Evolutionary conservation across 2,888 invertebrate species (phyloP), one percentile per base, ranked within the genome.

Genomic region (Cremastinae sp.): DNA sequence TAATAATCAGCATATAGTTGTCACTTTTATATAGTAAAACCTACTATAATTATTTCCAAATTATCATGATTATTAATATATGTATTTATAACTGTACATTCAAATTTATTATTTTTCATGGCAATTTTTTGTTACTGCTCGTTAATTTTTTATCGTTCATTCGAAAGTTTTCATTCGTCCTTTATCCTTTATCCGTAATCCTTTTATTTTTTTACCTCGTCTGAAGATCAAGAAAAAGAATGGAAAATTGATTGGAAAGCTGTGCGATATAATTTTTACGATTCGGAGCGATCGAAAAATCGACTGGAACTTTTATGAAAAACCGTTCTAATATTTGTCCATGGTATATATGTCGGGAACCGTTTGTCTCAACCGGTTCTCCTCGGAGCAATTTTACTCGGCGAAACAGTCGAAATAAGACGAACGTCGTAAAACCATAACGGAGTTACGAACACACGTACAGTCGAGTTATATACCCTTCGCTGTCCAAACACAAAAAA

Each of bases 391-490:
- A 68, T 68, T 68, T 58, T 58, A 45, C 56, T 68, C 10, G 7
- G 58, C 58, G 22, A 47, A 58, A 68, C 49, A 14, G 49, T 49
- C 56, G 58, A 38, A 68, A 49, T 58, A 58, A 58, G 58, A 68
- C 58, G 56, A 38, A 58, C 49, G 49, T 68, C 38, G 58, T 68
- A 68, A 68, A 49, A 68, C 58, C 38, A 47, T 58, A 58, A 58
- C 22, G 28, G 28, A 58, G 38, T 16, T 38, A 47, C 53, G 58
- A 28, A 28, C 28, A 28, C 28, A 28, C 28, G 28, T 28, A 28
- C 28, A 45, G 34, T 68, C 68, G 68, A 41, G 38, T 18, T 38
- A 66, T 45, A 18, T 54, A 54, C 36, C 14, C 16, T 43, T 41
- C 12, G 14, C 7, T 28, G 28, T n/a, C 47, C 10, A 14, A 16